Evolutionary conservation across 2,888 invertebrate genomes (phyloP).

Genomic region (Anthophora plumipes): DNA sequence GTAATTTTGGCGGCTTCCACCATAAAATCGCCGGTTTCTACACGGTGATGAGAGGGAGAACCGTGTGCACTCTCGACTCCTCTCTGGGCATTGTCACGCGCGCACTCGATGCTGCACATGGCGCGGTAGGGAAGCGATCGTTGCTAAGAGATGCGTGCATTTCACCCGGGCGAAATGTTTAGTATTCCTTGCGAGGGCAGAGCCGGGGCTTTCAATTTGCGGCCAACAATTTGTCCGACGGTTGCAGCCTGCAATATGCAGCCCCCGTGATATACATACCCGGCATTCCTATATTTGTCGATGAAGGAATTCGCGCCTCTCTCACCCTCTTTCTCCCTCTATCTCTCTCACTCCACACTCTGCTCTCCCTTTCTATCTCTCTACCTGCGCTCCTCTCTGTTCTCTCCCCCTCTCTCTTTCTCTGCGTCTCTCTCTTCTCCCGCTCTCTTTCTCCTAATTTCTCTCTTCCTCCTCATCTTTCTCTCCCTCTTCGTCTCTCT

Average conservation of each 20-base stretch:
- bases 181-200: slow-evolving; percentile 77
- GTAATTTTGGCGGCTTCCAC: slow-evolving; percentile 33
- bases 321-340: background rate
- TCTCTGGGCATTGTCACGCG: slow-evolving; percentile 49
- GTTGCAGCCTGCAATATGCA: slow-evolving; percentile 50
- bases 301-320: slow-evolving; percentile 34
- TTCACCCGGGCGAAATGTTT: slow-evolving; percentile 70
- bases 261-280: slow-evolving; percentile 37
- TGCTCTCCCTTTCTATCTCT: no score
- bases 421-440: no score
- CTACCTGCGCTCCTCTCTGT: no score
- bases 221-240: slow-evolving; percentile 78
- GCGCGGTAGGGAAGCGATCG: slow-evolving; percentile 44
- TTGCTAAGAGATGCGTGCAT: slow-evolving; percentile 49
- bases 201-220: slow-evolving; percentile 80
- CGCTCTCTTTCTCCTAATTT: no score
- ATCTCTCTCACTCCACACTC: no score
- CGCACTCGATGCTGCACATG: slow-evolving; percentile 27
- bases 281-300: slow-evolving; percentile 31
- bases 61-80: slow-evolving; percentile 15
- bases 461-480: no score
- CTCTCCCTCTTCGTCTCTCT: no score
- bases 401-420: no score
- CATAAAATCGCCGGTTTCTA: slow-evolving; percentile 45
- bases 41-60: slow-evolving; percentile 10